phyloP scores from a whole-genome alignment of 2,113 vertebrate genomes.

The Zosterops pallidus region DNA sequence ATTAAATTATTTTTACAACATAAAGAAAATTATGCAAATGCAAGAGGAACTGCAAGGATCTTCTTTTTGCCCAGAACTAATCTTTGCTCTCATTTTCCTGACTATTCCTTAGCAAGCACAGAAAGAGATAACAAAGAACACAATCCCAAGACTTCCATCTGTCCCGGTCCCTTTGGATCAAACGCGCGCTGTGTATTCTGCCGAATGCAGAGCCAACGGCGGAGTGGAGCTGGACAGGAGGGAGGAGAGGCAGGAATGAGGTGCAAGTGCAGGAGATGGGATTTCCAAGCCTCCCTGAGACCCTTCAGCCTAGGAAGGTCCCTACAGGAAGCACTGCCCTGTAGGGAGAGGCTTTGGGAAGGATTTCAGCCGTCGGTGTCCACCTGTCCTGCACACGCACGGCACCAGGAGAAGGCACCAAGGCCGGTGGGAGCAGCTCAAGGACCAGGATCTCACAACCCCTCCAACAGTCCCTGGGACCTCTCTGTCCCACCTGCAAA shows the following conservation, averaged over 20 bases:
- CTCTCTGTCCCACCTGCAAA: not conserved
- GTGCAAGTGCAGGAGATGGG: not conserved
- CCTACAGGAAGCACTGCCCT: not conserved
- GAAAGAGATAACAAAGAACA: not conserved
- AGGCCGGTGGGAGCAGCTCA: not conserved
- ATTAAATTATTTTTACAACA: constrained; percentile 16
- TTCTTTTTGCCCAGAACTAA: not conserved
- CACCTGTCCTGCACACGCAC: accelerated
- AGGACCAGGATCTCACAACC: accelerated
- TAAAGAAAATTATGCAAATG: not conserved
- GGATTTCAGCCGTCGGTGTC: accelerated
- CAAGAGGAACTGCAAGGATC: constrained; percentile 8
- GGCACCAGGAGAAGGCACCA: accelerated
- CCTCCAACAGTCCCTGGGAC: accelerated
- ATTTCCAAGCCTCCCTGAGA: not conserved
- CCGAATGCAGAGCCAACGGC: accelerated
- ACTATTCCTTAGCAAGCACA: constrained; percentile 20
- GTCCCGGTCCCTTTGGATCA: not conserved
- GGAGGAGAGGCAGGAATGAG: not conserved
- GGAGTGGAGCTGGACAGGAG: not conserved
- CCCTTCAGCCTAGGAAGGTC: no score
- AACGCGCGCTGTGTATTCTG: accelerated
- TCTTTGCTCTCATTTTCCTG: constrained; percentile 31
- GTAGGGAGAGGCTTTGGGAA: not conserved
- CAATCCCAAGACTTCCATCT: not conserved